Conservation (phyloP, 1,140 invertebrate genomes). For the Dinoponera quadriceps region DNA sequence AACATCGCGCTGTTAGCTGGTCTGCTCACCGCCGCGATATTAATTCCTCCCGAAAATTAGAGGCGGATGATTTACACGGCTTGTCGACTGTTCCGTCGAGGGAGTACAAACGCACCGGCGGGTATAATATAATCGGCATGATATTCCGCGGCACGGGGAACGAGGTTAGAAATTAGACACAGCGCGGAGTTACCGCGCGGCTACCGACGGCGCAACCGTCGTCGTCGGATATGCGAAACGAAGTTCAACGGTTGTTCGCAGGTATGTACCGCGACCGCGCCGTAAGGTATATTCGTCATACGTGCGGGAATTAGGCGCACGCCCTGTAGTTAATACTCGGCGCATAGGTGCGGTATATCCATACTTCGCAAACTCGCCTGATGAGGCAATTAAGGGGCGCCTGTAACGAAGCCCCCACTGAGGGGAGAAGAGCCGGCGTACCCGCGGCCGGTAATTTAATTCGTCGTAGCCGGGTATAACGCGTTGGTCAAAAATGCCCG, state of each 20-base stretch:
- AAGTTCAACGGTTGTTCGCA: constrained; percentile 44
- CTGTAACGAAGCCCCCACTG: constrained; percentile 39
- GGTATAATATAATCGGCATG: constrained; percentile 47
- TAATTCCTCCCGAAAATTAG: constrained; percentile 55
- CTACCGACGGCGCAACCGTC: not conserved
- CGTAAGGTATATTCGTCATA: constrained; percentile 14
- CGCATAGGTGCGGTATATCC: constrained; percentile 42
- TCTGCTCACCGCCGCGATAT: constrained; percentile 13
- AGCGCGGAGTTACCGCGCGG: constrained; percentile 10
- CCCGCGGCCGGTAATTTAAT: constrained; percentile 41
- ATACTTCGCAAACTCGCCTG: constrained; percentile 56
- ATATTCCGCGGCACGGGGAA: constrained; percentile 42
- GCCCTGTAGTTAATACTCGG: constrained; percentile 50
- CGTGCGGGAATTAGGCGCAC: constrained; percentile 46
- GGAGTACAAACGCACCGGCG: constrained; percentile 40
- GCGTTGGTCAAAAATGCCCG: constrained; percentile 30
- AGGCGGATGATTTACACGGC: constrained; percentile 54
- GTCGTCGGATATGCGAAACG: constrained; percentile 27
- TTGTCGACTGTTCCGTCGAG: constrained; percentile 24
- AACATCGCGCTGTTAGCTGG: constrained; percentile 31
- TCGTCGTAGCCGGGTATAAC: not conserved
- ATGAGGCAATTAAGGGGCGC: constrained; percentile 54
- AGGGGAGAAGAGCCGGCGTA: not conserved
- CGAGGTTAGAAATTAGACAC: constrained; percentile 49
- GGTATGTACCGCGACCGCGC: constrained; percentile 26